Base-by-base conservation (phyloP, 2,113 vertebrate genomes). In the human (Homo sapiens) region DNA sequence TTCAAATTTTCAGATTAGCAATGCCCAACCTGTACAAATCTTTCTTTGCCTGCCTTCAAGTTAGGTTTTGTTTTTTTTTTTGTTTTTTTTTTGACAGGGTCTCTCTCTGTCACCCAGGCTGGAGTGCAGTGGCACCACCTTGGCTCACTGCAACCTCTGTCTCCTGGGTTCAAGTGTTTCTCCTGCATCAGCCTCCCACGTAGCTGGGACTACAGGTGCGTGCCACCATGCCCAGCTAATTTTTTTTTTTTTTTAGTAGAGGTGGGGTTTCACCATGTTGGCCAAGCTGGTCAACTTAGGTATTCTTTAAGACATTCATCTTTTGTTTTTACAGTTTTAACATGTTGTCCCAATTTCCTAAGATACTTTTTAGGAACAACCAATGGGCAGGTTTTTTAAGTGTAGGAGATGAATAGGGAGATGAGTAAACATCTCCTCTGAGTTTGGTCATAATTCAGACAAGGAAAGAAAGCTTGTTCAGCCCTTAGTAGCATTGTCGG, bases 241-340 rank as follows among this genome's bases (percentile, higher is more conserved):
- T 20, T 55, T 55, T 20, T 55, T 20, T 55, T 20, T 50, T 20
- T 55, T 55, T 55, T 55, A 55, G 52, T 20, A 55, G 52, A 55
- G 52, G 52, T 6, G 2, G 6, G 52, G 52, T 55, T 55, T 55
- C 52, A 7, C 52, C 52, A 55, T 55, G 52, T 18, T 55, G 52
- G 52, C 18, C 52, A 55, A 55, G 52, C 18, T 55, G 52, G 52
- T 92, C 55, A 43, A 75, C 61, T 40, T 79, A 93, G 48, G 43
- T 64, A 43, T 64, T 96, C 50, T 61, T 83, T 68, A 91, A 90
- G 84, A 90, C 79, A 92, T 81, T 76, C 52, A 90, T 78, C 48
- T 82, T 93, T 75, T 91, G 68, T 87, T 93, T 76, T 90, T 52
- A 55, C 30, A 22, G 70, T 66, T 94, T 76, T 52, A 85, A 83